phyloP scores from a whole-genome alignment of 1,140 invertebrate genomes.

The Mizuhopecten yessoensis region DNA sequence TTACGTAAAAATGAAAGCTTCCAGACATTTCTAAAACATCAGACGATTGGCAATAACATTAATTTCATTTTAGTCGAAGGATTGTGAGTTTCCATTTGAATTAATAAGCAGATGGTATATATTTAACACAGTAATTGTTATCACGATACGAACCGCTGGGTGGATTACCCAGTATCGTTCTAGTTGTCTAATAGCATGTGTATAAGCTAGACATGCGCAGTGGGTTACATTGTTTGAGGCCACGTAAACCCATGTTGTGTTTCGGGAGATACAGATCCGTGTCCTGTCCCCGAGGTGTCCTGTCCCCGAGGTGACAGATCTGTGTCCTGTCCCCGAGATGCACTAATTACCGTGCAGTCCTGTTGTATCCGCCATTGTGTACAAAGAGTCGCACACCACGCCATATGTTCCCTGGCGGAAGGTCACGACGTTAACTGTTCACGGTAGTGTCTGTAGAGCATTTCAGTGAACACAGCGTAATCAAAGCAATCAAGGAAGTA shows the following conservation, averaged over 20 bases:
- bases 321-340: background rate
- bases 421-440: background rate
- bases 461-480: background rate
- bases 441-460: background rate
- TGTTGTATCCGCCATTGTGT: background rate
- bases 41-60: conserved; percentile 29
- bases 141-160: background rate
- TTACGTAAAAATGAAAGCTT: conserved; percentile 15
- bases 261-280: background rate
- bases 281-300: background rate
- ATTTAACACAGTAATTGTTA: background rate
- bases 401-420: background rate
- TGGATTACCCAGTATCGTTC: background rate
- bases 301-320: background rate
- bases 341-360: background rate
- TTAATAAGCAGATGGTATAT: conserved; percentile 39
- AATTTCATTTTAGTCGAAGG: conserved; percentile 19
- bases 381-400: background rate
- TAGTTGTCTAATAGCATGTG: conserved; percentile 27
- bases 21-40: conserved; percentile 25
- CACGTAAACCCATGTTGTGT: conserved; percentile 32
- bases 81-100: conserved; percentile 11
- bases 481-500: conserved; percentile 14
- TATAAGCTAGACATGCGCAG: background rate
- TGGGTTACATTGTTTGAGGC: background rate